A percentile compares a stretch with the other conserved stretches of the same genome.
phyloP scores from a whole-genome alignment of 2,888 invertebrate species.

The Pasiphila rectangulata region DNA sequence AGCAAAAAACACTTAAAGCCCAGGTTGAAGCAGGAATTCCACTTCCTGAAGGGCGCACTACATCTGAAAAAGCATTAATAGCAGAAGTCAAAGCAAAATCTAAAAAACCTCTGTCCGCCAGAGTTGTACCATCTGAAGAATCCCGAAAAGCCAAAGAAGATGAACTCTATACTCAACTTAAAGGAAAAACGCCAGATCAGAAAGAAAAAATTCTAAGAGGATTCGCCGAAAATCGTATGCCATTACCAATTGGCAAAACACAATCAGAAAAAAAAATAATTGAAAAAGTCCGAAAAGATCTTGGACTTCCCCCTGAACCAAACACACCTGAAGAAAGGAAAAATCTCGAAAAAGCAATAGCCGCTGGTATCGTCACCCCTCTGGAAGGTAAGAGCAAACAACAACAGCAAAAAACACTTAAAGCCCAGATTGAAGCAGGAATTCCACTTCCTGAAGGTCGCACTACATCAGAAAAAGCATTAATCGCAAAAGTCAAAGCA shows the following conservation, averaged over 20 bases:
- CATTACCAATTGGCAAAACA: no score
- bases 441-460: conserved; percentile 37
- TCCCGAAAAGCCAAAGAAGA: conserved; percentile 30
- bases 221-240: no score
- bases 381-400: conserved; percentile 25
- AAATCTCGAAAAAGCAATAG: no score
- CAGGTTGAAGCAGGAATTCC: no score
- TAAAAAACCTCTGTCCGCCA: not conserved
- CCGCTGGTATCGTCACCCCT: not conserved
- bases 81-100: not conserved
- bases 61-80: conserved; percentile 26
- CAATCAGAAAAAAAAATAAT: no score
- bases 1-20: no score
- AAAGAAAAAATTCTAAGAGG: no score
- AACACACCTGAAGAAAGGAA: no score
- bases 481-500: conserved; percentile 26
- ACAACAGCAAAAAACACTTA: conserved; percentile 34
- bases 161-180: conserved; percentile 30
- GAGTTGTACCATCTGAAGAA: conserved; percentile 17
- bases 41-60: no score
- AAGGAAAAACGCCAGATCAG: conserved; percentile 33
- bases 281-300: no score
- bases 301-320: no score
- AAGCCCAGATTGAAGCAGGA: conserved; percentile 26
- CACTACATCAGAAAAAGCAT: conserved; percentile 31